Evolutionary conservation across 2,888 invertebrate species (phyloP).

Genomic region (Branchipolynoe longqiensis): DNA sequence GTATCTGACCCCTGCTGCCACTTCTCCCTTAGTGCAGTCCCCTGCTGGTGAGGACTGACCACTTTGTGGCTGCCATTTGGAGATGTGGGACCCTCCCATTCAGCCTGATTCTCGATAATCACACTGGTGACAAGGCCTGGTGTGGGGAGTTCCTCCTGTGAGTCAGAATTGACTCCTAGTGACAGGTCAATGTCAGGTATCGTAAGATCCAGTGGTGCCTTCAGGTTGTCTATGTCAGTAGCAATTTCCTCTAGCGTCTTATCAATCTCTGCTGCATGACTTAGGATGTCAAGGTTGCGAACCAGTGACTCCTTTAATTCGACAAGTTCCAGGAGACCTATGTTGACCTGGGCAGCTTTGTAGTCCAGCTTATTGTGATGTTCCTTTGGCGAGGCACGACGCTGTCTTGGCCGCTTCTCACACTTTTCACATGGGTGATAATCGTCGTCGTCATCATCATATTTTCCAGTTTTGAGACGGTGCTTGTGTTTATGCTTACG

Average conservation of each 20-base stretch:
- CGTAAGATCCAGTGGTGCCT: constrained; percentile 12
- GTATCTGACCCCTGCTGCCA: constrained; percentile 6
- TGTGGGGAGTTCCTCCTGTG: constrained; percentile 9
- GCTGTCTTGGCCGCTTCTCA: neutral
- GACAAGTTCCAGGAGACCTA: neutral
- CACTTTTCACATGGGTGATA: too few species aligned
- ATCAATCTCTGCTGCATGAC: constrained; percentile 22
- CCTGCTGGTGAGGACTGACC: neutral
- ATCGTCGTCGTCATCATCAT: constrained; percentile 13
- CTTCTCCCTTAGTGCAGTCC: neutral
- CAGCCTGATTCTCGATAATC: neutral
- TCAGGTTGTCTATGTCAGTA: constrained; percentile 36
- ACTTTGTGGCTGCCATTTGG: neutral
- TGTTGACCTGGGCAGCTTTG: neutral
- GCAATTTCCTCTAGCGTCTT: constrained; percentile 43
- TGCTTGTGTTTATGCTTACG: constrained; percentile 32
- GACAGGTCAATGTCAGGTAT: constrained; percentile 19
- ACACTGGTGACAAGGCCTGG: neutral
- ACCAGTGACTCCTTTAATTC: too few species aligned
- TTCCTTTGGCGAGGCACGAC: neutral
- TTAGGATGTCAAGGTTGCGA: neutral
- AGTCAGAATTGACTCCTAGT: neutral
- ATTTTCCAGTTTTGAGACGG: neutral
- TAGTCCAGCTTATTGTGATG: neutral
- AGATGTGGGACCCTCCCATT: neutral